Evolutionary conservation across 2,888 invertebrate genomes (phyloP).

Genomic region (Caenorhabditis plicata): DNA sequence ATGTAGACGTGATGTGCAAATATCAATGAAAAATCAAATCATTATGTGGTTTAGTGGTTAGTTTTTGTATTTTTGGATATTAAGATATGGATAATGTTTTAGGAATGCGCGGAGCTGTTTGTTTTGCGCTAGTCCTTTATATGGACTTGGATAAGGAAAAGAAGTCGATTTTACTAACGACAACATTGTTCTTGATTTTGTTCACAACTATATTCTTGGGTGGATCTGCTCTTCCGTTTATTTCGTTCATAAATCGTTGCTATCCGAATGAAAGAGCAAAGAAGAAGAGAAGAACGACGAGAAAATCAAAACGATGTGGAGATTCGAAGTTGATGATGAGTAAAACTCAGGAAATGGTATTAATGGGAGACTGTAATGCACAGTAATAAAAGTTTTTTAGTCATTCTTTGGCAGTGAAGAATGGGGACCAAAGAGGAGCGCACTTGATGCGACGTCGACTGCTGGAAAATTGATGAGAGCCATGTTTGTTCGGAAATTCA

Average conservation of each 20-base stretch:
- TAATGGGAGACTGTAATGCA: constrained; percentile 18
- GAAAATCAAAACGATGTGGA: constrained; percentile 3
- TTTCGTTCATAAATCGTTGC: constrained; percentile 72
- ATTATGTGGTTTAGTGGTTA: constrained; percentile 97
- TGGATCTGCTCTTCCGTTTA: constrained; percentile 93
- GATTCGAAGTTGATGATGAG: constrained; percentile 72
- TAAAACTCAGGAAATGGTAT: constrained; percentile 93
- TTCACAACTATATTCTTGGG: constrained; percentile 93
- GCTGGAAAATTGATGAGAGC: constrained; percentile 43
- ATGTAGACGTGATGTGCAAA: constrained; percentile 81
- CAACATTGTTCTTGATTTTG: constrained; percentile 93
- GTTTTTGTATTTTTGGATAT: constrained; percentile 40
- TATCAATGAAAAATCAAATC: constrained; percentile 96
- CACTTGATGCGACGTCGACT: constrained; percentile 27
- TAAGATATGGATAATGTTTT: neutral
- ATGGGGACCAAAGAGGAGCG: constrained; percentile 33
- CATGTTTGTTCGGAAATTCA: constrained; percentile 59
- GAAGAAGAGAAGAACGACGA: constrained; percentile 14
- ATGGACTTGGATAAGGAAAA: constrained; percentile 86
- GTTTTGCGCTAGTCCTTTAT: constrained; percentile 93
- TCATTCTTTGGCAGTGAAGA: constrained; percentile 45
- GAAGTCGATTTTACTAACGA: constrained; percentile 92
- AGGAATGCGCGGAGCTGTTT: constrained; percentile 90
- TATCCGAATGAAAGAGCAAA: constrained; percentile 36
- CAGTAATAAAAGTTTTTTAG: constrained; percentile 17